phyloP scores from a whole-genome alignment of 2,113 vertebrate species.

The Terrapene triunguis region DNA sequence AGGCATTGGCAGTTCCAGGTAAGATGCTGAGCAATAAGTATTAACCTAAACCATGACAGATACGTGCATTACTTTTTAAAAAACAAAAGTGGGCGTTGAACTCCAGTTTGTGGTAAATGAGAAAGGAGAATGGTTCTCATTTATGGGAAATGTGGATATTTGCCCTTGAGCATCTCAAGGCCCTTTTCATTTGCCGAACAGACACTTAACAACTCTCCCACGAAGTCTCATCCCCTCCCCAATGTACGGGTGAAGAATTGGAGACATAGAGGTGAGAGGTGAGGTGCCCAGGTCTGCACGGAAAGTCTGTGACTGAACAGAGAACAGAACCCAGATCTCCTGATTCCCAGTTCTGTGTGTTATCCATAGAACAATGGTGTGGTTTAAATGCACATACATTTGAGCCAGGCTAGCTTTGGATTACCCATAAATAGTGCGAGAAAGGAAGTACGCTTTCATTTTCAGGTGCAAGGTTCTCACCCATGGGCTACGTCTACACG shows the following conservation, averaged over 20 bases:
- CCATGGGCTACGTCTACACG: too few relatives aligned
- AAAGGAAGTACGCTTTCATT: neutral
- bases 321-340: neutral
- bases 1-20: neutral
- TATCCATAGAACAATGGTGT: neutral
- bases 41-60: too few relatives aligned
- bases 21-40: neutral
- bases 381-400: neutral
- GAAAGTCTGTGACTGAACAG: neutral
- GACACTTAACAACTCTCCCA: neutral
- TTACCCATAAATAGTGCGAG: neutral
- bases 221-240: neutral
- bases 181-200: neutral
- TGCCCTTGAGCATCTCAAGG: neutral
- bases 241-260: neutral
- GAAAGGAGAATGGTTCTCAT: too few relatives aligned
- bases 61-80: too few relatives aligned
- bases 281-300: neutral
- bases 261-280: too few relatives aligned
- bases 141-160: too few relatives aligned
- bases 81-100: neutral
- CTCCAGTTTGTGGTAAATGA: too few relatives aligned
- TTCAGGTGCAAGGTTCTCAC: neutral
- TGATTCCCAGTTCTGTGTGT: neutral
- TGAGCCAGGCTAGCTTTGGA: neutral